A percentile compares a stretch with the other conserved stretches of the same genome.
Conservation (phyloP, 2,888 invertebrate genomes). For the Drosophila macrospina region DNA sequence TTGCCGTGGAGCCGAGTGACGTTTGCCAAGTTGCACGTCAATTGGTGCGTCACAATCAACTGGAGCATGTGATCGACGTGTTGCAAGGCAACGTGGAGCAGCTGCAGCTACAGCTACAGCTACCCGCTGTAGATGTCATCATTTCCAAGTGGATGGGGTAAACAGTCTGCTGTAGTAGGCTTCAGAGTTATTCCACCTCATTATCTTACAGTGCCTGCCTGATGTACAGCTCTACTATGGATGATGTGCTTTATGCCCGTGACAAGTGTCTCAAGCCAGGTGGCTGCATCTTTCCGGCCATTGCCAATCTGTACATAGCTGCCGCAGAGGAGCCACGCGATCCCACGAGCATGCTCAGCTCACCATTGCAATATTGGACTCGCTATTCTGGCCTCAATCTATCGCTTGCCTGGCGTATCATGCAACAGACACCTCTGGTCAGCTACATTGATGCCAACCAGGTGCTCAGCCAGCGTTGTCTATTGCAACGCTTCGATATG, state of each 20-base stretch:
- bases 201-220: conserved; percentile 44
- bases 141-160: conserved; percentile 65
- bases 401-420: conserved; percentile 15
- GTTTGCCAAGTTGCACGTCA: conserved; percentile 40
- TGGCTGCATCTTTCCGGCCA: conserved; percentile 48
- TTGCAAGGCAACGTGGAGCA: conserved; percentile 38
- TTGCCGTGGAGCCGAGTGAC: conserved; percentile 44
- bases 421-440: conserved; percentile 29
- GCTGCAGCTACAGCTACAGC: conserved; percentile 38
- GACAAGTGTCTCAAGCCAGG: conserved; percentile 51
- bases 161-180: neutral
- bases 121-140: conserved; percentile 53
- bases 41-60: conserved; percentile 34
- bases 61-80: conserved; percentile 48
- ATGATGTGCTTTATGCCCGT: conserved; percentile 50
- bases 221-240: conserved; percentile 44
- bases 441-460: conserved; percentile 7
- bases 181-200: neutral
- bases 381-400: conserved; percentile 42
- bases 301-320: conserved; percentile 44
- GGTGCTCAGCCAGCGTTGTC: conserved; percentile 31
- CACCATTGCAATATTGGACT: conserved; percentile 14
- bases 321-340: conserved; percentile 12
- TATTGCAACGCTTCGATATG: conserved; percentile 42
- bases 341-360: neutral